Percentiles rank a stretch among this genome's conserved stretches.
Conservation (phyloP, 2,888 invertebrate genomes). For the Ormyrus thymus region DNA sequence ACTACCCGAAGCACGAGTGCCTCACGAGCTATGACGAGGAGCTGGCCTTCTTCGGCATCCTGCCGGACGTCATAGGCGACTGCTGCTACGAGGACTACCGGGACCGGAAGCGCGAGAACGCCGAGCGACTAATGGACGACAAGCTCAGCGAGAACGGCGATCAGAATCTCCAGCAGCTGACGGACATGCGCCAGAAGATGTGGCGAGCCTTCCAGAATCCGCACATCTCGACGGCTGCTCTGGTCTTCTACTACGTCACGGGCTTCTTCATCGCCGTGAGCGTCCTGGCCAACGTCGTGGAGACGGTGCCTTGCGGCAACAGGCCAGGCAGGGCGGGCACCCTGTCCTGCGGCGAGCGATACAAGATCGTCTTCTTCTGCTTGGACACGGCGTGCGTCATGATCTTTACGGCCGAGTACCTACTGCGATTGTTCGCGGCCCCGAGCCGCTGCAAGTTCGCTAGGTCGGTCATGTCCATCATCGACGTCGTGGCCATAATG, state of each 20-base stretch:
- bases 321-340: conserved; percentile 91
- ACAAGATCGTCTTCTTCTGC: conserved; percentile 99
- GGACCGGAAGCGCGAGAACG: conserved; percentile 98
- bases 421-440: conserved; percentile 96
- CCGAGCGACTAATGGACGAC: conserved; percentile 98
- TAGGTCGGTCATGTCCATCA: conserved; percentile 98
- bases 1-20: conserved; percentile 99
- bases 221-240: conserved; percentile 98
- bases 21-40: conserved; percentile 99
- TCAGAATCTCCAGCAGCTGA: conserved; percentile 90
- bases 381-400: conserved; percentile 99
- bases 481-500: conserved; percentile 99
- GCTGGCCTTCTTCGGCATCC: conserved; percentile 98
- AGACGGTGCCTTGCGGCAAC: conserved; percentile 96
- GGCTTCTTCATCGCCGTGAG: conserved; percentile 99
- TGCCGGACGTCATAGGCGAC: conserved; percentile 97
- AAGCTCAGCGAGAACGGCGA: conserved; percentile 94
- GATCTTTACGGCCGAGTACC: conserved; percentile 99
- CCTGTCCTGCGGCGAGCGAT: conserved; percentile 96
- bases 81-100: conserved; percentile 99
- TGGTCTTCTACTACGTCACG: conserved; percentile 99
- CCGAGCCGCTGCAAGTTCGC: conserved; percentile 98
- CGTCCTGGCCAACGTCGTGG: conserved; percentile 99
- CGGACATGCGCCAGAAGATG: conserved; percentile 95
- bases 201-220: conserved; percentile 99